Evolutionary conservation across 2,888 invertebrate species (phyloP), one percentile per base, ranked within the genome.

Genomic region (Lepetodrilus schrolli): DNA sequence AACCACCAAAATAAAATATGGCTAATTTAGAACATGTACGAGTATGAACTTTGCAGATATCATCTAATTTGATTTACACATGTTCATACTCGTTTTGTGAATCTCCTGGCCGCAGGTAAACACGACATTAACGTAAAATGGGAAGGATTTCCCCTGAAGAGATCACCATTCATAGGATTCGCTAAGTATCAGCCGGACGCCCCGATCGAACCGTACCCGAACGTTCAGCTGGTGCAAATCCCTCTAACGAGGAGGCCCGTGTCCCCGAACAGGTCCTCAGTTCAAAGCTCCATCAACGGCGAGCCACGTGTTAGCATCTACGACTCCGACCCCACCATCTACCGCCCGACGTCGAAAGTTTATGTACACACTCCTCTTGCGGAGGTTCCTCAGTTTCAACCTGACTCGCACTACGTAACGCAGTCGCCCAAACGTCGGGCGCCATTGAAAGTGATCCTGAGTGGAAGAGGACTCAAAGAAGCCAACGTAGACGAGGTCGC

Each of bases 91-190:
- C n/a, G 10, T 13, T 34, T 65, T 21, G 21, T 21, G 30, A 21
- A 21, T 38, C 23, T 1, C 2, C 58, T n/a, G n/a, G n/a, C n/a
- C 66, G 0, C 75, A 87, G 87, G 87, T 17, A 81, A 82, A 30
- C 87, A 87, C 58, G 80, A 84, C 47, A 85, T 87, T 4, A 83
- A 84, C 43, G 85, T 86, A 0, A 77, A 77, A 36, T 86, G 86
- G 87, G 80, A 82, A 34, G 84, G 84, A 2, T 84, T 80, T 71
- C 80, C 85, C 0, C 66, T 87, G n/a, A 75, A 75, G 5, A 78
- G 78, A 21, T 82, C 85, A 1, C 87, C 87, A 0, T 85, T 78
- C 69, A 66, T 77, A 5, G 87, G 87, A 8, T 82, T 79, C 58
- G 87, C 87, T 4, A 80, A 79, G 0, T 72, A 77, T 13, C 73